Conservation (phyloP, 1,140 invertebrate species). For the Atta texana region DNA sequence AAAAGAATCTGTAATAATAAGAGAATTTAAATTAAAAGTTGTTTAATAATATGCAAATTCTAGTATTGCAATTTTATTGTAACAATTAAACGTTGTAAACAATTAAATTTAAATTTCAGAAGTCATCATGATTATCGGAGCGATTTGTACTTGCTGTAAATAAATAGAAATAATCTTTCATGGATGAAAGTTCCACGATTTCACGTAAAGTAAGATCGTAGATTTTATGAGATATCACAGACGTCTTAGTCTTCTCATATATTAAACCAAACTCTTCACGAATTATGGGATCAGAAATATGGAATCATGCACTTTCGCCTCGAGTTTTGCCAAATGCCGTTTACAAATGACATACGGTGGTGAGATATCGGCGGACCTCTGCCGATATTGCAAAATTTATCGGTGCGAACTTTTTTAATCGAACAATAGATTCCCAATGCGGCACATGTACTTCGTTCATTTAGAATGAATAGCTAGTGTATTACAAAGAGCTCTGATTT, state of each 20-base stretch:
- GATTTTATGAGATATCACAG: slow-evolving; percentile 4
- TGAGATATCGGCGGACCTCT: slow-evolving; percentile 30
- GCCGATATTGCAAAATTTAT: slow-evolving; percentile 54
- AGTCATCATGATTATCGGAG: background rate
- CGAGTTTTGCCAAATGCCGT: slow-evolving; percentile 27
- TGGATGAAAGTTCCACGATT: background rate
- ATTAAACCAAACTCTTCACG: background rate
- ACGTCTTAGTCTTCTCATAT: slow-evolving; percentile 17
- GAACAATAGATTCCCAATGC: slow-evolving; percentile 26
- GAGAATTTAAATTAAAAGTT: background rate
- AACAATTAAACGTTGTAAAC: background rate
- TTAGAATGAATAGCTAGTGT: slow-evolving; percentile 19
- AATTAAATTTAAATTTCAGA: background rate
- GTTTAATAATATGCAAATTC: slow-evolving; percentile 1
- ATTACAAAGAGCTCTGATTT: slow-evolving; percentile 33
- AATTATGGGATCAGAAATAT: slow-evolving; percentile 33
- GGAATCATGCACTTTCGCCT: slow-evolving; percentile 13
- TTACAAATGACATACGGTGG: slow-evolving; percentile 39
- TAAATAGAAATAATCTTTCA: background rate
- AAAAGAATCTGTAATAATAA: background rate
- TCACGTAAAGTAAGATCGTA: background rate
- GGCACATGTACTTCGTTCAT: slow-evolving; percentile 5
- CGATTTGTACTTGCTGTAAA: background rate
- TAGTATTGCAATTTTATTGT: background rate
- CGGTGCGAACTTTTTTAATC: slow-evolving; percentile 50